These are phyloP conservation scores for Silurus aristotelis DNA, from an alignment of 2,797 vertebrate species.

Conservation along the genomic window DNA sequence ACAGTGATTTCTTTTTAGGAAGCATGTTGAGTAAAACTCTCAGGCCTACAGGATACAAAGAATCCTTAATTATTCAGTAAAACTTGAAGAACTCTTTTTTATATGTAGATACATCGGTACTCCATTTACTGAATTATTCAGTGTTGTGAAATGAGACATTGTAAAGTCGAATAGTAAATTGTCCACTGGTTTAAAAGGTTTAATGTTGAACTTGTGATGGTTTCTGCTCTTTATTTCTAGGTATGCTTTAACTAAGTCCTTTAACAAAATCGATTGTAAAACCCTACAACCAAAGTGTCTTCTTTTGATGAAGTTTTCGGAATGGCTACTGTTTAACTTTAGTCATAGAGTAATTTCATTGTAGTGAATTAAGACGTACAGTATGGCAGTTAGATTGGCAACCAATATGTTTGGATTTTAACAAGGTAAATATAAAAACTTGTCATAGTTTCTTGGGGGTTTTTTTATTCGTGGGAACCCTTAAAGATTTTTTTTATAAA, in stretches of 20 bases:
- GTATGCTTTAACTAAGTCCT: too few species aligned
- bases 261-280: neutral
- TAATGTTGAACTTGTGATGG: neutral
- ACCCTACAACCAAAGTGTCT: too few species aligned
- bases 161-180: neutral
- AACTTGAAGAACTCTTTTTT: neutral
- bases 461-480: neutral
- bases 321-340: neutral
- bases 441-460: neutral
- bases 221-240: neutral
- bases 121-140: neutral
- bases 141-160: neutral
- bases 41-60: neutral
- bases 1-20: neutral
- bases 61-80: neutral
- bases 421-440: neutral
- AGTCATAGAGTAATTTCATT: neutral
- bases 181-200: neutral
- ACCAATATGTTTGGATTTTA: neutral
- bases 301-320: neutral
- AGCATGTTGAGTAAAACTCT: neutral
- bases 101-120: neutral
- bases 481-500: neutral
- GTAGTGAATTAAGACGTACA: neutral
- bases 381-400: neutral